These are phyloP conservation scores for Trachelus iudaicus DNA, from an alignment of 2,888 invertebrate species.

Conservation along the genomic window DNA sequence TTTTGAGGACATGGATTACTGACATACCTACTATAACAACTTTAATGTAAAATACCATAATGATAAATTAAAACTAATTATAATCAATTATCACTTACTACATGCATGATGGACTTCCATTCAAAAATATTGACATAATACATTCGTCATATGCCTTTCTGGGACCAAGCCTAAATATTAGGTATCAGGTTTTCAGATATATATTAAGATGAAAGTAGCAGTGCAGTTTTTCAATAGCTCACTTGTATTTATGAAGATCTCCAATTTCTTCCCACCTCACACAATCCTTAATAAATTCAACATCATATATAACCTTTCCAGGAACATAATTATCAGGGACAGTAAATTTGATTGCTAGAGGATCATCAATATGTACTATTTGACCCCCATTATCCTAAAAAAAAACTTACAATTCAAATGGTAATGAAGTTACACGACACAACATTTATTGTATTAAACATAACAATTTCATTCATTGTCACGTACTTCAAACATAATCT, in stretches of 20 bases:
- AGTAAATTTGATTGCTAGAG: not conserved
- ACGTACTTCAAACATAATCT: no score
- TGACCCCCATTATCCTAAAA: not conserved
- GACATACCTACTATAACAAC: not conserved
- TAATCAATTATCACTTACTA: not conserved
- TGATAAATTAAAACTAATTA: not conserved
- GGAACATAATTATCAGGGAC: not conserved
- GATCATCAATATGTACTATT: not conserved
- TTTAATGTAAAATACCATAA: not conserved
- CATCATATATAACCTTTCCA: not conserved
- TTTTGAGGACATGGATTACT: not conserved
- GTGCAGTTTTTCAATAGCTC: not conserved
- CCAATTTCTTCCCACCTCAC: not conserved
- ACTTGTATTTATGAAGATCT: not conserved
- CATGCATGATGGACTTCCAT: not conserved
- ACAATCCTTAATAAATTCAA: not conserved
- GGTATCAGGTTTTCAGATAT: not conserved
- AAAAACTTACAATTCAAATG: not conserved
- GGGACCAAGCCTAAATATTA: not conserved
- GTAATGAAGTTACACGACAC: no score
- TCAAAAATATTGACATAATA: not conserved
- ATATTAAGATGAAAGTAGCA: not conserved
- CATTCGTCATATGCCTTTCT: not conserved
- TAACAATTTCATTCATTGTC: no score
- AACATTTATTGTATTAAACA: no score